Evolutionary conservation across 2,113 vertebrate genomes (phyloP).

Genomic region (Falcunculus frontatus): DNA sequence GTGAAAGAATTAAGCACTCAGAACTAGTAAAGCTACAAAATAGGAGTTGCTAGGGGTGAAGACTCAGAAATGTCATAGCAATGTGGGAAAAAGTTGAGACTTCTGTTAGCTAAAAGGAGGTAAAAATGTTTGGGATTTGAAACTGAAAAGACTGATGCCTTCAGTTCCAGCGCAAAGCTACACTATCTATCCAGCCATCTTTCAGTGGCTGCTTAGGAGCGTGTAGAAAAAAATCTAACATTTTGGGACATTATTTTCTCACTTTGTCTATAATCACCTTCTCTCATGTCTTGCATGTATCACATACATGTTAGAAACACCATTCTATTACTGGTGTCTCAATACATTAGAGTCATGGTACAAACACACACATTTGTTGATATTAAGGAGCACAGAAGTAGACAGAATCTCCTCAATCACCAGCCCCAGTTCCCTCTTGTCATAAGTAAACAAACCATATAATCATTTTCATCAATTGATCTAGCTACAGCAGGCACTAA

Average conservation of each 20-base stretch:
- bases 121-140: background rate
- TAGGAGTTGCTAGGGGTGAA: background rate
- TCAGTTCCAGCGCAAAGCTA: background rate
- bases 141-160: background rate
- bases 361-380: conserved; percentile 14
- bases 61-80: conserved; percentile 4
- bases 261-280: background rate
- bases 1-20: background rate
- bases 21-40: background rate
- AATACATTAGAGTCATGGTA: background rate
- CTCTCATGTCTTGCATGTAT: background rate
- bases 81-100: background rate
- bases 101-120: background rate
- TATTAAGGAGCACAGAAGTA: background rate
- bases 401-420: background rate
- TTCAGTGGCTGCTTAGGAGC: background rate
- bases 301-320: background rate
- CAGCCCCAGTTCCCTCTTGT: background rate
- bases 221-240: background rate
- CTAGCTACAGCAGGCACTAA: conserved; percentile 1
- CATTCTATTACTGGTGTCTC: background rate
- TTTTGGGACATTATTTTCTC: background rate
- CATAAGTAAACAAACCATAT: conserved; percentile 48
- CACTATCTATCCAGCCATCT: background rate
- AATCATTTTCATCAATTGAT: conserved; percentile 45